Base-by-base conservation (phyloP, 92 coral and sea anemone species). In the Galaxea fascicularis region DNA sequence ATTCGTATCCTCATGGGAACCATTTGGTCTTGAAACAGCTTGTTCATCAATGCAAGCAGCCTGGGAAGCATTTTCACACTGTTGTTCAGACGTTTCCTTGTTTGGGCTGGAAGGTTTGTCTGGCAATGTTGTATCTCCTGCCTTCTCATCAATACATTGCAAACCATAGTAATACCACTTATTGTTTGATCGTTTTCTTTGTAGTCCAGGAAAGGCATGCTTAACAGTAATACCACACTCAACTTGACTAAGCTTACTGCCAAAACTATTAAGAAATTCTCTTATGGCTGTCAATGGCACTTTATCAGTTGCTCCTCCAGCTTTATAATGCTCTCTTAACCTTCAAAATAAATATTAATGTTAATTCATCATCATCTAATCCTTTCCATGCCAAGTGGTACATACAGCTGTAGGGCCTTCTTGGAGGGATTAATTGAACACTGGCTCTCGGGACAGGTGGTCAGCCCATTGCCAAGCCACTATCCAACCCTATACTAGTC, bases 81-180 rank as follows among this genome's bases (percentile, higher is more conserved):
- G 41, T 18, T 52, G 22, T 49, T 53, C 64, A 4, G 65, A 10
- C 26, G 46, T 22, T 53, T 51, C 65, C 28, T 27, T 58, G 47
- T 53, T 75, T 52, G 57, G 35, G 8, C 58, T 44, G 57, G 78
- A 73, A 30, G 78, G 62, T 46, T 58, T 58, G 67, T 9, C 65
- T 24, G 65, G 31, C 46, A 16, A 49, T 25, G 57, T 39, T 41
- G 29, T 49, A 67, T 46, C 31, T 63, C 24, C 62, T 58, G 4
- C 70, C 57, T 64, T 75, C 35, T 18, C 45, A 44, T 53, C 69
- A 15, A 20, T n/a, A 46, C 25, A 60, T 41, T 79, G 72, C 71
- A 77, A 59, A 2, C 79, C 89, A 78, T 76, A 86, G 57, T 86
- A 86, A 26, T 78, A 78, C 84, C 84, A 85, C 10, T 74, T 74